Base-by-base conservation (phyloP, 2,797 vertebrate species). In the Sebastes umbrosus region DNA sequence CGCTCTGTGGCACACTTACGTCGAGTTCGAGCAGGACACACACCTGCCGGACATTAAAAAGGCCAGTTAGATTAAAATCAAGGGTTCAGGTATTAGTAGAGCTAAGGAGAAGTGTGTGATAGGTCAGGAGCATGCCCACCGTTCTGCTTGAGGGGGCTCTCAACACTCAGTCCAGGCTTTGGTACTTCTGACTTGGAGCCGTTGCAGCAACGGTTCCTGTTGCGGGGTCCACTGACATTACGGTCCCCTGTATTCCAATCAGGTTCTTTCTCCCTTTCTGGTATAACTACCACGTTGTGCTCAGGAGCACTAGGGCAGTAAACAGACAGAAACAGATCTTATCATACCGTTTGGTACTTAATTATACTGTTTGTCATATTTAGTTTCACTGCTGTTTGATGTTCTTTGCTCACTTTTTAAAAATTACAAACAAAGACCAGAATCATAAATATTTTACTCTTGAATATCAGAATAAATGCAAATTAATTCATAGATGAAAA, bases 1-100 rank as follows among this genome's bases (percentile, higher is more conserved):
- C 97, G 97, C 78, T 99, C 97, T 2, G 91, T 83, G 3, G 80
- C 27, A 50, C 95, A 95, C 86, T 97, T 98, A 86, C 97, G 87
- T 80, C 95, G 93, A 88, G n/a, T 90, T 84, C 95, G 93, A 60
- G 82, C 54, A 4, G 91, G 87, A 89, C 93, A 95, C 69, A 88
- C 84, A 31, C 94, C 96, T 96, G 89, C 9, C 1, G 32, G n/a
- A 71, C 39, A 84, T 31, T 2, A 31, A 74, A 14, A 31, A 16
- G 22, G 10, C 22, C 10, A 29, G 29, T 13, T 18, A 64, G 8
- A 31, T 74, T 55, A 66, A 62, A 62, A 39, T 66, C 1, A 16
- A 25, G 16, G 5, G 14, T 54, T 72, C 1, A 4, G 16, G 5
- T 46, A 29, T 32, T 8, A 1, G 6, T 16, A 27, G 22, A 13